Percentiles rank a stretch among this genome's conserved stretches.
These are phyloP conservation scores for Parazoanthus swiftii DNA, from an alignment of 92 coral and sea anemone genomes.

Conservation along the genomic window DNA sequence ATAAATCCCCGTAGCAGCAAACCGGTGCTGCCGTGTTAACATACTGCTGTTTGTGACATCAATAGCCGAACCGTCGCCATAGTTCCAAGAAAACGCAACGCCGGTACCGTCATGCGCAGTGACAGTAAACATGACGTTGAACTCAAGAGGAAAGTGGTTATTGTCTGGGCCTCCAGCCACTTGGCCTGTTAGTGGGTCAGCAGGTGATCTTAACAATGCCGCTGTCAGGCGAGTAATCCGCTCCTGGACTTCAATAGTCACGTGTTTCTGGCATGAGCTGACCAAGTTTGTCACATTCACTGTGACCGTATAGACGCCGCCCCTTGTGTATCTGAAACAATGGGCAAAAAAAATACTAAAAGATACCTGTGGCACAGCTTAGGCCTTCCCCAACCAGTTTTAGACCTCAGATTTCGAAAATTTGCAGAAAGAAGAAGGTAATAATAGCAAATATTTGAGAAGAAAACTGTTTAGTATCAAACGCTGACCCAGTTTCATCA, in stretches of 20 bases:
- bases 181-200: conserved; percentile 39
- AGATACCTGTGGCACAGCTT: no score
- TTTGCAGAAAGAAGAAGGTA: no score
- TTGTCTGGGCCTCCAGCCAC: conserved; percentile 51
- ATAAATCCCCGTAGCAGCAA: conserved; percentile 39
- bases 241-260: conserved; percentile 19
- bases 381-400: no score
- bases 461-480: no score
- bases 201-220: conserved; percentile 16
- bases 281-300: conserved; percentile 43
- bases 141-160: conserved; percentile 55
- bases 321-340: conserved; percentile 28
- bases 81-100: conserved; percentile 47
- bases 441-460: no score
- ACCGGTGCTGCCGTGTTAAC: conserved; percentile 44
- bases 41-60: conserved; percentile 29
- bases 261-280: conserved; percentile 16
- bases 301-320: conserved; percentile 15
- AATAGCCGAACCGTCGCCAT: conserved; percentile 50
- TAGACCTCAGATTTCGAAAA: no score
- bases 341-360: neutral
- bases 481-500: no score
- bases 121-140: conserved; percentile 47
- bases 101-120: conserved; percentile 50
- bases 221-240: conserved; percentile 37